Base-by-base conservation (phyloP, 2,113 vertebrate species). In the Aegotheles bennettii region DNA sequence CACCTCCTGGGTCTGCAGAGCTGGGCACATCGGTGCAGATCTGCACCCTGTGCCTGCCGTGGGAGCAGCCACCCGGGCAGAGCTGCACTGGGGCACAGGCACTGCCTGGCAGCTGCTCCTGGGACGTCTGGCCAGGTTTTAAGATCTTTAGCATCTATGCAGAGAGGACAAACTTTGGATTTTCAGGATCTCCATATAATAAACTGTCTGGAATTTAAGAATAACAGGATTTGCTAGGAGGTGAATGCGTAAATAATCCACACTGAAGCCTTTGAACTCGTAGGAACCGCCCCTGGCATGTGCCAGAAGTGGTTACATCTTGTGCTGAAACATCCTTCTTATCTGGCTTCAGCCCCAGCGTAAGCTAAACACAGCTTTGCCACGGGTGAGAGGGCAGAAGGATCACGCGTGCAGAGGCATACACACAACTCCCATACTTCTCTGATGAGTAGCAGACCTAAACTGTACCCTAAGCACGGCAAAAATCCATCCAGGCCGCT, bases 181-280 rank as follows among this genome's bases (percentile, higher is more conserved):
- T 88, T 87, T 70, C 83, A 77, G 73, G 28, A 83, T 87, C 85
- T 67, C 69, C 48, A 17, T 35, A 4, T 81, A 95, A 75, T 12
- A 95, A 93, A 80, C 78, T 20, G 88, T 92, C 95, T 94, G 87
- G 92, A 93, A 90, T 93, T 59, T 36, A 43, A 76, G 90, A 94
- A 95, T 88, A 67, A 95, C 95, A 74, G 92, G 54, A 35, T 93
- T 94, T 90, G 89, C 93, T 95, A 57, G 94, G 93, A 96, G 90
- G 88, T 43, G 90, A 88, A 83, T 84, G 89, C 5, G 7, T 93
- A 89, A 95, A 87, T 94, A 91, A 94, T 92, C 45, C 42, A 77
- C 10, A 12, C 54, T 13, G 77, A 36, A 89, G 93, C 93, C 96
- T 97, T 97, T 96, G 93, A 93, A 92, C 90, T 95, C 51, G 6